phyloP scores from a whole-genome alignment of 2,113 vertebrate genomes.

The Eretmochelys imbricata region DNA sequence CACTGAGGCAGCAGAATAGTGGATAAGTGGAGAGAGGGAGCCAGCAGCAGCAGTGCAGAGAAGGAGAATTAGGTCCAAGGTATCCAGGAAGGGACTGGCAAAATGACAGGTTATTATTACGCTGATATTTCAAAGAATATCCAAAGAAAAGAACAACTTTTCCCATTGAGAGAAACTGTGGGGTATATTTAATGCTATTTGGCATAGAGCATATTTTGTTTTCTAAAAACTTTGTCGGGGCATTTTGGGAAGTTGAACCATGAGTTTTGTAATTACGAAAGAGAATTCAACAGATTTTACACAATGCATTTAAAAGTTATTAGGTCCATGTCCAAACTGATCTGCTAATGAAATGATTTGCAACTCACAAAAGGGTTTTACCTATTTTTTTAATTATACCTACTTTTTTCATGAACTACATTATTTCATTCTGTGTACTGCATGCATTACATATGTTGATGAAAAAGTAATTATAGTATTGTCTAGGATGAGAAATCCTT shows the following conservation, averaged over 20 bases:
- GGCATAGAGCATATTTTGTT: background rate
- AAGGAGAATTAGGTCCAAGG: background rate
- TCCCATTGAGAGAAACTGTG: background rate
- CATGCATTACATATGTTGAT: background rate
- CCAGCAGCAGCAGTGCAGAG: rapidly evolving
- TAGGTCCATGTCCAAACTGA: background rate
- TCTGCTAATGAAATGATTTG: background rate
- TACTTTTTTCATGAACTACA: background rate
- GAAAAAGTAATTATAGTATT: background rate
- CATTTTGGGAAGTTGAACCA: background rate
- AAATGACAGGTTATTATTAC: background rate
- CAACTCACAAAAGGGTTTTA: background rate
- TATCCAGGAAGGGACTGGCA: background rate
- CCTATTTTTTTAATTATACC: background rate
- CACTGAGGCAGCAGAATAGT: background rate
- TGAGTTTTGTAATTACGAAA: background rate
- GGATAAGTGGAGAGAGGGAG: background rate
- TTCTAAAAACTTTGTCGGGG: background rate
- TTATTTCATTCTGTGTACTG: background rate
- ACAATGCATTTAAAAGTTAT: background rate
- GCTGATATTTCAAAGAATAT: background rate
- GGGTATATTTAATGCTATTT: background rate
- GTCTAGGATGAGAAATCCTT: background rate
- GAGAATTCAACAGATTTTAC: background rate
- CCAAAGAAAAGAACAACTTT: background rate